A percentile compares a stretch with the other conserved stretches of the same genome.
Conservation (phyloP, 35 echinoderm and acorn worm species). For the Apostichopus japonicus region DNA sequence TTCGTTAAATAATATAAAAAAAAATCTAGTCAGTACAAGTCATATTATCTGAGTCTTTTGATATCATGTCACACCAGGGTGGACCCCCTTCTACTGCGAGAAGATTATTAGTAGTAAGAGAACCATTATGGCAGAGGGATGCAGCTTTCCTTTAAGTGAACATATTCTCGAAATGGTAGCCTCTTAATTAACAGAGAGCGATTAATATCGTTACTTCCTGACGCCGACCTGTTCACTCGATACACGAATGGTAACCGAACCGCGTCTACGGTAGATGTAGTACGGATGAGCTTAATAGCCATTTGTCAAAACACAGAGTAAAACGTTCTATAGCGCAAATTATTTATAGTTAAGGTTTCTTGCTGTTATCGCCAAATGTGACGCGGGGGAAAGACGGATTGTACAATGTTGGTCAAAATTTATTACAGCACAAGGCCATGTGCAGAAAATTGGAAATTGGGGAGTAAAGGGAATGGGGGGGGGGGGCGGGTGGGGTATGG, state of each 20-base stretch:
- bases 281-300: neutral
- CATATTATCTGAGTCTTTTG: neutral
- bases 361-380: no score
- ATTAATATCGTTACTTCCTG: conserved; percentile 30
- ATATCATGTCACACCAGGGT: neutral
- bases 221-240: conserved; percentile 35
- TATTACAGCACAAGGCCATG: no score
- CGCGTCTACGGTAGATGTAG: neutral
- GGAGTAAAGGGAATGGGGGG: no score
- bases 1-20: neutral
- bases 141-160: neutral
- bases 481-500: no score
- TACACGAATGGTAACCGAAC: conserved; percentile 15
- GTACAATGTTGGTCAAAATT: no score
- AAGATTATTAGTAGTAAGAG: neutral
- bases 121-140: neutral
- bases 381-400: no score
- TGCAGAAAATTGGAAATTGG: no score
- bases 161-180: neutral
- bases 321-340: no score
- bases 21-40: neutral
- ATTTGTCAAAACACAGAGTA: neutral
- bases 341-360: no score
- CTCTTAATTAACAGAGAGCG: conserved; percentile 28
- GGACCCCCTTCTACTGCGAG: neutral